A percentile compares a stretch with the other conserved stretches of the same genome.
phyloP scores from a whole-genome alignment of 2,888 invertebrate genomes.

The Dendrolimus pini region DNA sequence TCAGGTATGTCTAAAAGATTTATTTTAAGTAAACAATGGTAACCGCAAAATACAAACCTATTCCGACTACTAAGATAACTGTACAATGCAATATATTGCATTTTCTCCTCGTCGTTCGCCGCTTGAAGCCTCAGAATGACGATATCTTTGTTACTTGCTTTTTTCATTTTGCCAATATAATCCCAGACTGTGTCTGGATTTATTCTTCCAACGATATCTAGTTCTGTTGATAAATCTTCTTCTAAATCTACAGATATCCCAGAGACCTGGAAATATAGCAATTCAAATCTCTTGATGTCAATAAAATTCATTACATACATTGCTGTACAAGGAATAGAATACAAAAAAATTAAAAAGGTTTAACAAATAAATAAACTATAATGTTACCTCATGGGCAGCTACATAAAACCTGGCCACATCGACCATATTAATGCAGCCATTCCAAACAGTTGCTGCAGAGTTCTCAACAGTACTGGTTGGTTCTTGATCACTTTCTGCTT shows the following conservation, averaged over 20 bases:
- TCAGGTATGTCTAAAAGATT: conserved; percentile 11
- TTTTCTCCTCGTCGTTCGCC: conserved; percentile 88
- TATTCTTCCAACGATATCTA: conserved; percentile 95
- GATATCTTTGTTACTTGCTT: conserved; percentile 91
- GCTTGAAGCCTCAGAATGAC: conserved; percentile 88
- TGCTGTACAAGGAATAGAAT: too few relatives aligned
- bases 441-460: conserved; percentile 80
- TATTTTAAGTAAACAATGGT: conserved; percentile 13
- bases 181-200: conserved; percentile 94
- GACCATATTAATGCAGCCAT: conserved; percentile 91
- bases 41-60: conserved; percentile 48
- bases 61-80: conserved; percentile 91
- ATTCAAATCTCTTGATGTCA: too few relatives aligned
- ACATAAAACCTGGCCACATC: conserved; percentile 93
- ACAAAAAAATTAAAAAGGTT: too few relatives aligned
- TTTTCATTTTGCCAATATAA: conserved; percentile 93
- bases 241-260: conserved; percentile 82
- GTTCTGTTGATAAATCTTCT: conserved; percentile 84
- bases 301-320: too few relatives aligned
- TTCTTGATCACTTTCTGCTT: conserved; percentile 84
- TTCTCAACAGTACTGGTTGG: conserved; percentile 85
- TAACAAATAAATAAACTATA: too few relatives aligned
- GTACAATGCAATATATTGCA: conserved; percentile 90
- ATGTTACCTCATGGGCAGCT: conserved; percentile 83
- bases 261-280: conserved; percentile 48